Evolutionary conservation across 2,888 invertebrate genomes (phyloP), one percentile per base, ranked within the genome.

Genomic region (Cordylochernes scorpioides): DNA sequence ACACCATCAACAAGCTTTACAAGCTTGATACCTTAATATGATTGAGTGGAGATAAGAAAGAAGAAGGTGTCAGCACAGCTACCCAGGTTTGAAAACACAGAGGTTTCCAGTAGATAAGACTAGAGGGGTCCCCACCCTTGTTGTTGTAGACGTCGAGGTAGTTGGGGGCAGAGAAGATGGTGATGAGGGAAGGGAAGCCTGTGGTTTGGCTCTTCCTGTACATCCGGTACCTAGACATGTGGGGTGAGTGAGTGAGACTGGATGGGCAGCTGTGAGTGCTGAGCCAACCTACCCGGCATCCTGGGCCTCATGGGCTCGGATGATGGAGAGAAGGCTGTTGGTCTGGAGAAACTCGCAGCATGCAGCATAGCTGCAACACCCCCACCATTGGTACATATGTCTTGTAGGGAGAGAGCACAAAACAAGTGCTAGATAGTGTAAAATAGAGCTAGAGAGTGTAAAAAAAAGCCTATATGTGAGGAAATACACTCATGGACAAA

Each of bases 141-240:
- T 97, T 97, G 63, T 99, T 97, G 62, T 99, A 99, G 46, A 97
- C 97, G 65, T 97, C 97, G 67, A 99, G 65, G 62, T 97, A 97
- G 60, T 97, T 97, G 46, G 97, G 97, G 55, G 97, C 97, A 52
- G 91, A 91, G 60, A 97, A 97, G 61, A 97, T 99, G 48, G 97
- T 97, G 54, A 97, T 97, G 50, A 97, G 69, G 52, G 94, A 91
- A 47, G 97, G 97, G 59, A 97, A 97, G 52, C 97, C 97, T 50
- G 97, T 99, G 46, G 86, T 84, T 63, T 94, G 94, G 63, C 91
- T 94, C 67, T 99, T 97, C 54, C 91, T 75, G 60, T 97, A 97
- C 97, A 97, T 97, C 58, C 97, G 74, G 61, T 97, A 97, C 44
- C 74, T 71, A 52, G 15, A 57, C 50, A 37, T 41, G 34, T 38